A percentile compares a stretch with the other conserved stretches of the same genome.
Evolutionary conservation across 2,113 vertebrate genomes (phyloP).

Genomic region (Galeopterus variegatus): DNA sequence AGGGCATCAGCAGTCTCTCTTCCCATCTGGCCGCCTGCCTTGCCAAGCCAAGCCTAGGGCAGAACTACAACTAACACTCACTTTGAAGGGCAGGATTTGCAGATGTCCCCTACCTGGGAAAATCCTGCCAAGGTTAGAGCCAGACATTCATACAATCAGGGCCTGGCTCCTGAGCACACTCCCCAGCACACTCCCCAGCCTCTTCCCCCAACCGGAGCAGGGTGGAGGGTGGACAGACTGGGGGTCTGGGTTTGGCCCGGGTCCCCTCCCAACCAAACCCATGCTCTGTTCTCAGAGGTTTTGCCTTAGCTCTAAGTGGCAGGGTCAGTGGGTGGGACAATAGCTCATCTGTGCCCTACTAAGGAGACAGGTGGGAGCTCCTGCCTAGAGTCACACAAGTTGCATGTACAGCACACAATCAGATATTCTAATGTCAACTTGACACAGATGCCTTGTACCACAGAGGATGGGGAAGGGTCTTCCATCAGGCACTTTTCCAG

Average conservation of each 20-base stretch:
- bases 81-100: background rate
- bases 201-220: background rate
- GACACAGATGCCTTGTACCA: slow-evolving; percentile 48
- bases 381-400: slow-evolving; percentile 71
- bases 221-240: background rate
- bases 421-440: slow-evolving; percentile 61
- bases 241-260: background rate
- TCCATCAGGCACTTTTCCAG: background rate
- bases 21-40: background rate
- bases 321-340: background rate
- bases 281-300: background rate
- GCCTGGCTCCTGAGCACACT: background rate
- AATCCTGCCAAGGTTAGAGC: background rate
- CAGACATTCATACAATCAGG: background rate
- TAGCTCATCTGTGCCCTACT: slow-evolving; percentile 74
- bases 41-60: background rate
- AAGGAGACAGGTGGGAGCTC: slow-evolving; percentile 71
- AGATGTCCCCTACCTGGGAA: background rate
- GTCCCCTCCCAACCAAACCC: background rate
- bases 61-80: background rate
- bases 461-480: slow-evolving; percentile 7
- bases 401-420: background rate
- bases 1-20: background rate
- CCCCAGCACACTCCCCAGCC: background rate
- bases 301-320: background rate